These are phyloP conservation scores for Poeciliopsis presidionis DNA, from an alignment of 2,797 vertebrate species.

Conservation along the genomic window DNA sequence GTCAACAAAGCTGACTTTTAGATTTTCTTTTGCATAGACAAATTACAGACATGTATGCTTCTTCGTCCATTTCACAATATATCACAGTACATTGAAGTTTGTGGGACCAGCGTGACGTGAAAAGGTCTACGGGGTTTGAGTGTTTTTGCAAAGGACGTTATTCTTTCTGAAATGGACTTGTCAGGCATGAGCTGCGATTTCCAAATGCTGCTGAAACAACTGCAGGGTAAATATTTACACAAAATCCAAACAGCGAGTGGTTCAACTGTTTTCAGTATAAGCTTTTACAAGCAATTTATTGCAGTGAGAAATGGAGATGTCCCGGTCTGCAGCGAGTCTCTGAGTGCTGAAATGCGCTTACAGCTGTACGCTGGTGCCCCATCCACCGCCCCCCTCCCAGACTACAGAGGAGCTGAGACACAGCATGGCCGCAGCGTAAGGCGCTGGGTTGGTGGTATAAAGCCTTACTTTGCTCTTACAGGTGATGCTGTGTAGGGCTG, in stretches of 20 bases:
- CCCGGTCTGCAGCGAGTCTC: constrained; percentile 47
- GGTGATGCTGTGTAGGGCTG: constrained; percentile 25
- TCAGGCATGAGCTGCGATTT: background rate
- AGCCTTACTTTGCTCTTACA: constrained; percentile 3
- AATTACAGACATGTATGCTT: background rate
- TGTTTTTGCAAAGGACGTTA: background rate
- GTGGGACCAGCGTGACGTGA: background rate
- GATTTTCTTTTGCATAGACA: background rate
- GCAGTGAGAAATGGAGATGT: constrained; percentile 48
- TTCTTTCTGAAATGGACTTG: background rate
- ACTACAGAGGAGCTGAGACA: constrained; percentile 6
- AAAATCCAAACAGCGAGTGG: constrained; percentile 8
- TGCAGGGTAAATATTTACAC: constrained; percentile 10
- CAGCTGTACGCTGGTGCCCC: constrained; percentile 68
- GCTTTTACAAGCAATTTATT: constrained; percentile 58
- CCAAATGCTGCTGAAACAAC: background rate
- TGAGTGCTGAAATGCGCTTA: constrained; percentile 80
- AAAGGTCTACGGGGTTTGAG: background rate
- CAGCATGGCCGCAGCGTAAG: constrained; percentile 23
- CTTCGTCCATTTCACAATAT: background rate
- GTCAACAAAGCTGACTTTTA: background rate
- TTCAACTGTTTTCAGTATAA: constrained; percentile 47
- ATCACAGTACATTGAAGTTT: background rate
- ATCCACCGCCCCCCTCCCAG: constrained; percentile 52
- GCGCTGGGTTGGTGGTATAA: constrained; percentile 17